Percentiles rank a stretch among this genome's conserved stretches.
phyloP scores from a whole-genome alignment of 2,113 vertebrate species.

The Columbina picui region DNA sequence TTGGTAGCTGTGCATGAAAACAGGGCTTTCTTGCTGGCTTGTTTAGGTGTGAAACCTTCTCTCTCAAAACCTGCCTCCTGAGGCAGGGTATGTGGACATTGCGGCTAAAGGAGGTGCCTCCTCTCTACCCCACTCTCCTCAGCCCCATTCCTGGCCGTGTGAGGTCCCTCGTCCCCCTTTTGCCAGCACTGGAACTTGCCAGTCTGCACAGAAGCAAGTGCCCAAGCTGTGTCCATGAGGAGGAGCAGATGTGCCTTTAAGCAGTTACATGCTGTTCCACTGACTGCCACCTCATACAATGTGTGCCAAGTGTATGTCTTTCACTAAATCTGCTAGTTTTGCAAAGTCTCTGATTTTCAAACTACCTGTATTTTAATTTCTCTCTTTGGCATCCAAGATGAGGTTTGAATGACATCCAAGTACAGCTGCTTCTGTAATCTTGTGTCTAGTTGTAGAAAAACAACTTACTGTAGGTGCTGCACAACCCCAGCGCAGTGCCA shows the following conservation, averaged over 20 bases:
- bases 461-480: background rate
- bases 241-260: background rate
- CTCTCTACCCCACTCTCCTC: fast-evolving
- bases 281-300: background rate
- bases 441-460: background rate
- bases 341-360: background rate
- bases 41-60: background rate
- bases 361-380: background rate
- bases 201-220: background rate
- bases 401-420: background rate
- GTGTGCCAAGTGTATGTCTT: background rate
- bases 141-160: background rate
- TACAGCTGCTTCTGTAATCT: background rate
- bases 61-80: background rate
- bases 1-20: background rate
- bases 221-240: background rate
- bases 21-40: fast-evolving
- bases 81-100: background rate
- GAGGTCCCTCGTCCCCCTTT: background rate
- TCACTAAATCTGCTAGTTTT: background rate
- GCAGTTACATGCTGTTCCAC: background rate
- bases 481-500: background rate
- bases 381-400: background rate
- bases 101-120: background rate
- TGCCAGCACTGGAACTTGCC: background rate